Percentiles rank a stretch among this genome's conserved stretches.
Conservation (phyloP, 2,113 vertebrate species). For the Podarcis cretensis region DNA sequence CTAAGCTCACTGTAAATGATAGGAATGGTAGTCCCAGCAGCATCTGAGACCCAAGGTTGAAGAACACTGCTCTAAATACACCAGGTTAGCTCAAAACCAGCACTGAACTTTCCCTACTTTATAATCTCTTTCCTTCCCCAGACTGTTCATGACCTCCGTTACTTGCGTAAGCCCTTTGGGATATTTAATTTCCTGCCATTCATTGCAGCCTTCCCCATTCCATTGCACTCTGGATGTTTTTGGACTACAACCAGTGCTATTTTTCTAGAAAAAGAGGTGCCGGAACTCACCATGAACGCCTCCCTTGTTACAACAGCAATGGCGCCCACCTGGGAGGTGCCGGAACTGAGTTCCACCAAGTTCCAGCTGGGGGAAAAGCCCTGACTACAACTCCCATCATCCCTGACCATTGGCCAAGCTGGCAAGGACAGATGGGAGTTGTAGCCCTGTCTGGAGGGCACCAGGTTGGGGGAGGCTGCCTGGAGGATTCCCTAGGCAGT, state of each 20-base stretch:
- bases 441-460: neutral
- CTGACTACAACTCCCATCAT: neutral
- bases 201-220: too few species aligned
- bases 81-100: neutral
- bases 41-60: too few species aligned
- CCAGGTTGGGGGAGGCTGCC: neutral
- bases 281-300: too few species aligned
- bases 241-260: too few species aligned
- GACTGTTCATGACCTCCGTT: neutral
- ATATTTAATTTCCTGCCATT: neutral
- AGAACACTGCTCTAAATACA: too few species aligned
- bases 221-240: neutral
- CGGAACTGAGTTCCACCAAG: too few species aligned
- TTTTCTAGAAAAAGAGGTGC: too few species aligned
- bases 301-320: too few species aligned
- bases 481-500: neutral
- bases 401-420: neutral
- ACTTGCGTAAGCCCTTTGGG: neutral
- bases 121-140: neutral
- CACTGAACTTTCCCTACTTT: neutral
- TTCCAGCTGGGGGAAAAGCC: too few species aligned
- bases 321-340: too few species aligned
- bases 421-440: neutral
- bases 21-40: too few species aligned
- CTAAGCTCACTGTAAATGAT: too few species aligned